Base-by-base conservation (phyloP, 1,140 invertebrate species). In the Drosophila burlai region DNA sequence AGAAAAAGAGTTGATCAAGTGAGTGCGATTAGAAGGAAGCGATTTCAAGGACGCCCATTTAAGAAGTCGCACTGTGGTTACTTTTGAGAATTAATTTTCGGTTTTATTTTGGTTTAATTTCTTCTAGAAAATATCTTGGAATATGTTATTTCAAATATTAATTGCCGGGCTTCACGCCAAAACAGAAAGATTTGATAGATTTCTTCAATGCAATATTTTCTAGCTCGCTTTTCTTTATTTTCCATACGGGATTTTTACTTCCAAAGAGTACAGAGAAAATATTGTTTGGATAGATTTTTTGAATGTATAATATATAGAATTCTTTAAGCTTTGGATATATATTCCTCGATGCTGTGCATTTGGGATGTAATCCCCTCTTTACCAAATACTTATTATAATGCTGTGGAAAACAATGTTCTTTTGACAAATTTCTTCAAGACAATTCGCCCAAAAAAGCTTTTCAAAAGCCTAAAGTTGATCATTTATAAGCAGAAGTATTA, bases 1-100 rank as follows among this genome's bases (percentile, higher is more conserved):
- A 40, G 86, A 92, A 57, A 84, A 81, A 47, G 86, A 92, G 50
- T 64, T 76, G 50, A 75, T 81, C 66, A 81, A 89, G 91, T 92
- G 75, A 86, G 79, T 81, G 55, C 43, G 42, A 47, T 72, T 13
- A 21, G 15, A 43, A 36, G 47, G 21, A 40, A 11, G 18, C 38
- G 65, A 40, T 29, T 42, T 24, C 13, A 21, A 54, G 65, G 60
- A 67, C 13, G 38, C 46, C 29, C 38, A 52, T 68, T 68, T 67
- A 68, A n/a, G 15, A 26, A 49, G 34, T 54, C 62, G 65, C 63
- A 65, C 31, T 21, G 13, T 42, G 55, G 4, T 60, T 64, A 34
- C 9, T 4, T 43, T 42, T 40, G 34, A 38, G 8, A 24, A 11
- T 6, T 40, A 54, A 65, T 62, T 68, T 58, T 24, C 2, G 24